Evolutionary conservation across 2,113 vertebrate genomes (phyloP).

Genomic region (Siniperca chuatsi): DNA sequence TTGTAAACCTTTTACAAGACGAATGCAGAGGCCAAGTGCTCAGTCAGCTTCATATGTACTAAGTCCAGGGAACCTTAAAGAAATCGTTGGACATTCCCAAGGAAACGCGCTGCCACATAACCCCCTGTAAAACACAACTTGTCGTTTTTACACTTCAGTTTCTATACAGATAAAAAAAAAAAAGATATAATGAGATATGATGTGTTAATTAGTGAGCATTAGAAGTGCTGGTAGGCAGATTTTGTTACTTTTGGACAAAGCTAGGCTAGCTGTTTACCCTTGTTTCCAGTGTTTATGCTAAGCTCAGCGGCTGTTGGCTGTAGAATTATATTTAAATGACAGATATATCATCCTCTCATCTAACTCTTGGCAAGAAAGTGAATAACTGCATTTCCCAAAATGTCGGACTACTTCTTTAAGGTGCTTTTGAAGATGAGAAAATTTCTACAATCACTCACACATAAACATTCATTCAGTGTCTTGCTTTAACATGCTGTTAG

Average conservation of each 20-base stretch:
- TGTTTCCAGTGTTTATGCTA: background rate
- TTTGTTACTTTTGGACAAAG: background rate
- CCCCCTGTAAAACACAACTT: background rate
- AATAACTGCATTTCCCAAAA: background rate
- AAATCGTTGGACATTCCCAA: background rate
- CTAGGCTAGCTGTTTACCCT: background rate
- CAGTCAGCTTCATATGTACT: background rate
- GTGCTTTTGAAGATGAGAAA: too few relatives aligned
- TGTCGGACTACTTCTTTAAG: background rate
- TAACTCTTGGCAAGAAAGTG: background rate
- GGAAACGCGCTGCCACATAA: background rate
- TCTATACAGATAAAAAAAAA: constrained; percentile 8
- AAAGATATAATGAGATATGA: background rate
- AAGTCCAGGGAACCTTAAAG: background rate
- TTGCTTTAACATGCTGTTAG: constrained; percentile 1
- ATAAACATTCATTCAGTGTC: background rate
- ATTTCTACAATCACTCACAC: background rate
- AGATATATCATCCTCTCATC: background rate
- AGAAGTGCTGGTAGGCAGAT: background rate
- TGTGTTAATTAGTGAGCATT: constrained; percentile 1
- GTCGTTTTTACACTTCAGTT: background rate
- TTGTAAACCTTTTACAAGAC: background rate
- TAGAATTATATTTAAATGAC: too few relatives aligned
- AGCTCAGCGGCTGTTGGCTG: background rate
- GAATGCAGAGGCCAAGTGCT: background rate